These are phyloP conservation scores for Polypterus bichir DNA, from an alignment of 2,113 vertebrate genomes.

Conservation along the genomic window DNA sequence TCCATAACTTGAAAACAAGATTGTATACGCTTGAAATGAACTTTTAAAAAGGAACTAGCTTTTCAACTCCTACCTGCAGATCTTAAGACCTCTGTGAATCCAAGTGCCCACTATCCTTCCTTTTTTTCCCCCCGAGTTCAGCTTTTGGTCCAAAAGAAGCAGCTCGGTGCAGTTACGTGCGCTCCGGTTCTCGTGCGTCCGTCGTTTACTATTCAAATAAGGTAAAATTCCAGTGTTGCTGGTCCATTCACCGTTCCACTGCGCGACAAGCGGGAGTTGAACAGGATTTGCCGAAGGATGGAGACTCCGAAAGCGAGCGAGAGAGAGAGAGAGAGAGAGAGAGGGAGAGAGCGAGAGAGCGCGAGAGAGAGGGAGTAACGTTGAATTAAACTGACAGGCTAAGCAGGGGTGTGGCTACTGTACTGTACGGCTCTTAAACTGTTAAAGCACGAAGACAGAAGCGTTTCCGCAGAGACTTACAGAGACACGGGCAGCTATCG, in stretches of 20 bases:
- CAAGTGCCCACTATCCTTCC: slow-evolving; percentile 26
- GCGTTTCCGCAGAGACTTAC: no score
- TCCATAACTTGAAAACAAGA: no score
- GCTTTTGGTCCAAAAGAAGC: slow-evolving; percentile 2
- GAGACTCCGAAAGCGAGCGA: neutral
- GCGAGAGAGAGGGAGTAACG: slow-evolving; percentile 5
- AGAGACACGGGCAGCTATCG: no score
- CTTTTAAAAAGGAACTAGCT: no score
- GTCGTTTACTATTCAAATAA: slow-evolving; percentile 13
- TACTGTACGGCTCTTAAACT: neutral
- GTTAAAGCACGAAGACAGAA: no score
- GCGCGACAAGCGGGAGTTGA: slow-evolving; percentile 21
- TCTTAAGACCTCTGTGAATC: slow-evolving; percentile 26
- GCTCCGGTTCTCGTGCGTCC: slow-evolving; percentile 3
- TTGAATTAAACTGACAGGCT: slow-evolving; percentile 13
- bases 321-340: slow-evolving; percentile 11
- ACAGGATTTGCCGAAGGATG: slow-evolving; percentile 2
- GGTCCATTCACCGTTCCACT: slow-evolving; percentile 38
- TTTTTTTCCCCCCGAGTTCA: neutral
- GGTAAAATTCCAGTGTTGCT: slow-evolving; percentile 27
- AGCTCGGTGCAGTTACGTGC: neutral
- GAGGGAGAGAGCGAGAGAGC: neutral
- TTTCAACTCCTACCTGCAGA: slow-evolving; percentile 31
- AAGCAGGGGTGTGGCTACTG: slow-evolving; percentile 7
- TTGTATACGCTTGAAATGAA: no score